Conservation (phyloP, 2,888 invertebrate genomes). For the Synergus japonicus region DNA sequence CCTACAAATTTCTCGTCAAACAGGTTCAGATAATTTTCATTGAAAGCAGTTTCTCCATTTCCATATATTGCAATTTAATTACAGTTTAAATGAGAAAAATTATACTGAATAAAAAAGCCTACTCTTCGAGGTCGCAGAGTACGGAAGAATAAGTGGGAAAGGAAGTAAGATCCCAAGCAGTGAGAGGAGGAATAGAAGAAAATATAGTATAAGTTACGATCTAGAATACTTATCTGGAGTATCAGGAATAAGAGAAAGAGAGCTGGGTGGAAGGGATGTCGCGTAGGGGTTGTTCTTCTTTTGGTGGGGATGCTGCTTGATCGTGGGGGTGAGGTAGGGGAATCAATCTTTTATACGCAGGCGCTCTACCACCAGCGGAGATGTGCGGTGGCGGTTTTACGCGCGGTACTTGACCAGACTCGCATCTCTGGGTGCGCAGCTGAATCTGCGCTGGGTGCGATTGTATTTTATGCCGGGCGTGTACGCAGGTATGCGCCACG, state of each 20-base stretch:
- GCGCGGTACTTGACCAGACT: constrained; percentile 26
- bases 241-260: constrained; percentile 42
- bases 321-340: constrained; percentile 52
- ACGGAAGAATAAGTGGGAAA: constrained; percentile 1
- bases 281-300: constrained; percentile 12
- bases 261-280: neutral
- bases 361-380: constrained; percentile 46
- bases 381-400: constrained; percentile 5
- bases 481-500: constrained; percentile 53
- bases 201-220: neutral
- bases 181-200: constrained; percentile 18
- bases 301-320: neutral
- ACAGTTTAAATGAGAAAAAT: neutral
- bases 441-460: constrained; percentile 42
- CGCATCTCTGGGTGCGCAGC: constrained; percentile 44
- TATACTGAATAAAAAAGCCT: neutral
- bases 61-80: neutral
- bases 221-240: constrained; percentile 25
- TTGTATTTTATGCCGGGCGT: constrained; percentile 51
- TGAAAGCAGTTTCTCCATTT: neutral
- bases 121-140: neutral
- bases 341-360: constrained; percentile 73
- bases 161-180: constrained; percentile 56
- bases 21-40: neutral
- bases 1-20: no score